Base-by-base conservation (phyloP, 2,797 vertebrate species). In the Phalloptychus januarius region DNA sequence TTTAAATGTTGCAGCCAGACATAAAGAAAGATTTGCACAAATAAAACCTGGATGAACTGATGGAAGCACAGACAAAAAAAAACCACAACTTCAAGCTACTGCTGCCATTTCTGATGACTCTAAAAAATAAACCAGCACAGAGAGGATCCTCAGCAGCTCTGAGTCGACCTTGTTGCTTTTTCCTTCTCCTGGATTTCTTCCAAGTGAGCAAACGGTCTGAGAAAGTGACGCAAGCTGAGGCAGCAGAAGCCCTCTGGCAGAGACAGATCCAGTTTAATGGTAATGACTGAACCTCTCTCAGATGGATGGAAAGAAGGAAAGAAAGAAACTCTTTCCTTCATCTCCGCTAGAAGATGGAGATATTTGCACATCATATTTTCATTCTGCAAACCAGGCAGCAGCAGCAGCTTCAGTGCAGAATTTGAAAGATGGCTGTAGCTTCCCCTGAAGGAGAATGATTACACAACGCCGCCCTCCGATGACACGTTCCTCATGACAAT, bases 401-500 rank as follows among this genome's bases (percentile, higher is more conserved):
- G 85, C 79, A 85, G 76, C 84, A 77, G 48, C 79, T 87, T 86
- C 25, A 71, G 45, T n/a, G 28, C 15, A 69, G 45, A 18, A 78
- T 74, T 87, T 89, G 84, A 90, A 80, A 83, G 48, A 75, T 61
- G 72, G 79, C 81, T 75, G 67, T 31, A 36, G 74, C 78, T 83
- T 83, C 77, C 86, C 74, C 82, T 76, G 7, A 40, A 80, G 79
- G 83, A 82, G 74, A 78, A 79, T 0, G 73, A 87, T 86, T 79
- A 82, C 72, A 71, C 80, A 88, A 88, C 86, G 38, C 36, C 2
- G 63, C 82, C 81, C 71, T 83, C 79, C 72, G 3, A 2, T 76
- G 83, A 88, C 83, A 87, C 88, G 83, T 76, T 72, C 81, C 46
- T 42, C 74, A 74, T 89, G 83, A 42, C 83, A 80, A 87, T 84